Percentiles rank a stretch among this genome's conserved stretches.
Conservation (phyloP, 1,140 invertebrate species). For the Lordiphosa collinella region DNA sequence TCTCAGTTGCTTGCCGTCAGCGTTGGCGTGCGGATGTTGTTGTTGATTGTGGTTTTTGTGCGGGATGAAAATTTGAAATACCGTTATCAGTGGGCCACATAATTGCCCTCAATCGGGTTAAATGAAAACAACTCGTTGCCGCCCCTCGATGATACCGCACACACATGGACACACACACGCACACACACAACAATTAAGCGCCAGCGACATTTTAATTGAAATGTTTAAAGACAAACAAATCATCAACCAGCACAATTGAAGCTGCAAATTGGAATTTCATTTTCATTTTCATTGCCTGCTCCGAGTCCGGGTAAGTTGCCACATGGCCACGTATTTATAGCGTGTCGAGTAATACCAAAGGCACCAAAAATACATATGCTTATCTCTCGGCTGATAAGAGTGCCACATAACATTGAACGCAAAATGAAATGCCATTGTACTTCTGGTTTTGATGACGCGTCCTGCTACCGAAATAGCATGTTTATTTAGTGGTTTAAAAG, state of each 20-base stretch:
- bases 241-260: constrained; percentile 26
- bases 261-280: constrained; percentile 36
- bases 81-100: constrained; percentile 52
- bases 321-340: constrained; percentile 60
- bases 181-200: constrained; percentile 50
- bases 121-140: constrained; percentile 41
- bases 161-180: constrained; percentile 4
- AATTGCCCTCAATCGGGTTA: constrained; percentile 64
- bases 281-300: constrained; percentile 12
- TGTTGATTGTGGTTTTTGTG: constrained; percentile 4
- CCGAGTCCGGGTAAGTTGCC: constrained; percentile 41
- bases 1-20: constrained; percentile 46
- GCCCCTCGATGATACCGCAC: constrained; percentile 28
- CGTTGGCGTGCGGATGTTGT: constrained; percentile 36
- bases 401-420: constrained; percentile 30
- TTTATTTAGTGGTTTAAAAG: no score
- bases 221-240: constrained; percentile 56
- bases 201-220: constrained; percentile 63
- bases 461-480: constrained; percentile 4
- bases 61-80: constrained; percentile 14
- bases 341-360: constrained; percentile 37
- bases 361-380: constrained; percentile 65
- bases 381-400: constrained; percentile 62
- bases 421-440: constrained; percentile 30
- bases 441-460: not conserved